Evolutionary conservation across 2,797 vertebrate genomes (phyloP), one percentile per base, ranked within the genome.

Genomic region (Brachyrhaphis roseni): DNA sequence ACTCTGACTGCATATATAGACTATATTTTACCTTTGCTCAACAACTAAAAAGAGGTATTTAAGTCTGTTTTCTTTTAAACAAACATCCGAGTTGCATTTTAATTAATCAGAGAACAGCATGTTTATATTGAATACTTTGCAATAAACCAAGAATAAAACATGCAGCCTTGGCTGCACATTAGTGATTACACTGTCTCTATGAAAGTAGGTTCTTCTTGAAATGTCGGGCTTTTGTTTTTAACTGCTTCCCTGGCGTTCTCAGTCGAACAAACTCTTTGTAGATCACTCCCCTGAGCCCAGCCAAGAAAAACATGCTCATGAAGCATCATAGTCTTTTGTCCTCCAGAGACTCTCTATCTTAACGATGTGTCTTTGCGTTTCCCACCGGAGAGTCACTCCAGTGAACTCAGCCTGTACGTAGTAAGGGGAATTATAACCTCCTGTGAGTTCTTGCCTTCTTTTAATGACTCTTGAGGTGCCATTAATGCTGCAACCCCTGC

Each of bases 271-370:
- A 88, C 86, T 89, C 88, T 86, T 82, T 76, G 82, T 72, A 84
- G 78, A 87, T 8, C 8, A 70, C 2, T 91, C 92, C 85, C 85
- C 13, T 0, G 85, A 84, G 91, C 79, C 75, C 74, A 47, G 80
- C 75, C 81, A 84, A 85, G 89, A 92, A 94, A 92, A 95, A 94
- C 91, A 94, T 57, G 83, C 84, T 89, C 82, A 88, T 84, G 85
- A 87, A 87, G 90, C 89, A 82, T 88, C 89, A 83, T 79, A 75
- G 84, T 57, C 82, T 74, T 20, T 41, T 2, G 5, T 78, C 83
- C 94, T 86, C 89, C 3, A 5, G 92, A 88, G 94, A 89, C 80
- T 74, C 16, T 80, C 82, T 86, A 75, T 82, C 88, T 89, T 91
- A 89, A 93, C 85, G 78, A 93, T 78, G 89, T 72, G 81, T 86